Percentiles rank a stretch among this genome's conserved stretches.
phyloP scores from a whole-genome alignment of 2,113 vertebrate genomes.

The Pygoscelis antarcticus region DNA sequence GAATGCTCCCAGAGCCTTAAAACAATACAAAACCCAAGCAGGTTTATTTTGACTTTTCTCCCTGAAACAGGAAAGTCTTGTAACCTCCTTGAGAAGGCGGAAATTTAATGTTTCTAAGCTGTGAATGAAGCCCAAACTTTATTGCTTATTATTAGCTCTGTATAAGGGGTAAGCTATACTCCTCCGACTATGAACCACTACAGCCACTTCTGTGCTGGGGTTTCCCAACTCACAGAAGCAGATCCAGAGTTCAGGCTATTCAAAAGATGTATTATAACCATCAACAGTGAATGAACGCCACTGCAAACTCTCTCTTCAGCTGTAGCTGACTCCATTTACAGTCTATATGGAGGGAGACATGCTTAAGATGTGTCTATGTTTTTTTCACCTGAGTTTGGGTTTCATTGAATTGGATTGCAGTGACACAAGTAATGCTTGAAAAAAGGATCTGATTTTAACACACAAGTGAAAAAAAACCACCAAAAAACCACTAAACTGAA shows the following conservation, averaged over 20 bases:
- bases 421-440: background rate
- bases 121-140: background rate
- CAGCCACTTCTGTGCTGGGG: background rate
- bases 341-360: accelerated
- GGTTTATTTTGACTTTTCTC: background rate
- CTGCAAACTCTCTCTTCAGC: background rate
- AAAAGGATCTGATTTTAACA: background rate
- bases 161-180: background rate
- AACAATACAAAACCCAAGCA: background rate
- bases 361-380: accelerated
- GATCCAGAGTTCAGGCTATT: background rate
- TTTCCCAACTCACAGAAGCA: background rate
- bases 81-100: background rate
- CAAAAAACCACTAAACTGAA: background rate
- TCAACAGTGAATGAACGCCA: background rate
- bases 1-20: background rate
- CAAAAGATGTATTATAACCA: background rate
- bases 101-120: background rate
- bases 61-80: background rate
- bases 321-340: background rate
- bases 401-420: background rate
- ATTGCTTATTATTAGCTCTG: background rate
- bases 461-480: background rate
- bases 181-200: background rate
- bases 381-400: background rate